These are phyloP conservation scores for Idaea dimidiata DNA, from an alignment of 2,888 invertebrate species.

Conservation along the genomic window DNA sequence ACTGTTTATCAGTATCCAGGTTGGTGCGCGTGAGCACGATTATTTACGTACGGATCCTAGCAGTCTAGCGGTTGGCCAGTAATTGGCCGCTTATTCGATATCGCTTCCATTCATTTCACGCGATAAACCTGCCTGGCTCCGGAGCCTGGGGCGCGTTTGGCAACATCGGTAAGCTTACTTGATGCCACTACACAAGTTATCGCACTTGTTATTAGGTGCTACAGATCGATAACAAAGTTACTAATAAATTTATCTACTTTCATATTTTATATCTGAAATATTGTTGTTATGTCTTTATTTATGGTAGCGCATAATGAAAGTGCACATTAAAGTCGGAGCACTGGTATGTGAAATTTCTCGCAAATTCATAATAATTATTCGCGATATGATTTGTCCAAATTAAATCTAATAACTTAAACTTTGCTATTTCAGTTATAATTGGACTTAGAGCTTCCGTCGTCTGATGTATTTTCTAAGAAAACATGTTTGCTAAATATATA, in stretches of 20 bases:
- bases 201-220: conserved; percentile 35
- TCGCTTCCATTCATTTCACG: conserved; percentile 73
- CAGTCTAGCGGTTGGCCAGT: conserved; percentile 58
- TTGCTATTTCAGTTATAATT: neutral
- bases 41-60: conserved; percentile 67
- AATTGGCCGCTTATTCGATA: conserved; percentile 75
- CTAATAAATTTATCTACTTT: neutral
- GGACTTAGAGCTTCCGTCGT: conserved; percentile 57
- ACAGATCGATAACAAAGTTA: conserved; percentile 27
- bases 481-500: conserved; percentile 73
- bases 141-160: conserved; percentile 44
- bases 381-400: neutral
- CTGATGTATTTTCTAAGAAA: conserved; percentile 68
- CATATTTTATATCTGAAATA: neutral
- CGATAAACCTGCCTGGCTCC: conserved; percentile 59
- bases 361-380: neutral
- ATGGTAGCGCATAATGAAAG: neutral
- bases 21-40: conserved; percentile 69
- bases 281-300: neutral
- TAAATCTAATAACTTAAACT: neutral
- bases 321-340: neutral
- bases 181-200: conserved; percentile 51
- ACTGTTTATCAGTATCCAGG: conserved; percentile 70
- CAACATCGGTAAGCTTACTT: conserved; percentile 46
- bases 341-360: neutral